Evolutionary conservation across 2,113 vertebrate species (phyloP).

Genomic region (Calyptommatus sinebrachiatus): DNA sequence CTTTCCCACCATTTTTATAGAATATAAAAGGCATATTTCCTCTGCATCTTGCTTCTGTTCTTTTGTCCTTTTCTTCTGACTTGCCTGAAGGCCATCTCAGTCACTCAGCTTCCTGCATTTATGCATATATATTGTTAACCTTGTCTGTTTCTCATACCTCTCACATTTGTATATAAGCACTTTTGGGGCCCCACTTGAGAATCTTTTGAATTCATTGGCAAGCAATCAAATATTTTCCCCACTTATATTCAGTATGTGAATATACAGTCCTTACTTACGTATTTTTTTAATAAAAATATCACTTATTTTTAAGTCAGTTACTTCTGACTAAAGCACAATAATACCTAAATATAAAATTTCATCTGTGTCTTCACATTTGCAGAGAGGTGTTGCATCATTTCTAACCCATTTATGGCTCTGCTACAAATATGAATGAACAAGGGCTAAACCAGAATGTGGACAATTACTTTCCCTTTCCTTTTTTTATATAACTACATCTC

Average conservation of each 20-base stretch:
- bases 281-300: neutral
- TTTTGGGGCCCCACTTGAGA: neutral
- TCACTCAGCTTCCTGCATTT: neutral
- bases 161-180: slow-evolving; percentile 25
- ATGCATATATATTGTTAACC: slow-evolving; percentile 15
- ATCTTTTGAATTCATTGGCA: slow-evolving; percentile 14
- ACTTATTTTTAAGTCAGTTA: neutral
- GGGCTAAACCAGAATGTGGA: no score
- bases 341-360: neutral
- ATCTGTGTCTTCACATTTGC: neutral
- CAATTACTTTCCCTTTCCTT: no score
- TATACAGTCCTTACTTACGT: neutral
- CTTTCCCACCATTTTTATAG: neutral
- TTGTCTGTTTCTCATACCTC: slow-evolving; percentile 29
- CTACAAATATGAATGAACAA: neutral
- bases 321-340: neutral
- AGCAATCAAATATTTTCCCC: slow-evolving; percentile 15
- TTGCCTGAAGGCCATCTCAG: slow-evolving; percentile 8
- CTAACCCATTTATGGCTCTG: neutral
- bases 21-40: neutral
- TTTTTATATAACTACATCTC: no score
- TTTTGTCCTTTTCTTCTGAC: neutral
- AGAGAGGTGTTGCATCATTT: neutral
- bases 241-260: neutral
- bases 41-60: neutral